Base-by-base conservation (phyloP, 1,140 invertebrate genomes). In the Brachionus sp. region DNA sequence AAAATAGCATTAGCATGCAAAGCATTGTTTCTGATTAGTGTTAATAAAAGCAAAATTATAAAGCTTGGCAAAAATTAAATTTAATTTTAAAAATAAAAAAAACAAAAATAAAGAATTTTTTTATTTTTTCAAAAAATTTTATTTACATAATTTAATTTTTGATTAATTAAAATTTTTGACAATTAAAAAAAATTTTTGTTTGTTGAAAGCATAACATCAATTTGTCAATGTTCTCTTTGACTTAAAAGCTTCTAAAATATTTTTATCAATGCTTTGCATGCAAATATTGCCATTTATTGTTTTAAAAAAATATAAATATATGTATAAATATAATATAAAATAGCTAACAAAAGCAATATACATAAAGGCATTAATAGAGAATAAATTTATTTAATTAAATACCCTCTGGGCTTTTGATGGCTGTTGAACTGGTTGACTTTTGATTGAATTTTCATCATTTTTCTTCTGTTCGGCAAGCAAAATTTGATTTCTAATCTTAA, bases 391-490 rank as follows among this genome's bases (percentile, higher is more conserved):
- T 4, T 35, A 75, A 75, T 75, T 44, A 75, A 75, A 80, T 80
- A 80, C 77, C 77, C 77, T 57, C 57, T 80, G 77, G 39, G 35
- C 37, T 80, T 80, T 80, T 37, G 77, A 80, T 16, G 75, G 75
- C 37, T 78, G 42, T 66, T 80, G 50, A 13, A 75, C 25, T 46
- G 70, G 70, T 80, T 80, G 77, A 39, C 50, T 80, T 80, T 35
- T 57, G 12, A 37, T 66, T 37, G 77, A 80, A 29, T 46, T 46
- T 25, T 75, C 70, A 62, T 80, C 77, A 12, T n/a, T 37, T 35
- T 66, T 57, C 39, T 66, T 80, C 62, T 80, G 77, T 44, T 80
- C 77, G 0, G 77, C 19, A 13, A 80, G 35, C n/a, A 80, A 19
- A 35, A 80, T 39, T 37, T 66, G 77, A 37, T 80, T 80, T 57